Conservation (phyloP, 2,888 invertebrate genomes). For the Fragum whitleyi region DNA sequence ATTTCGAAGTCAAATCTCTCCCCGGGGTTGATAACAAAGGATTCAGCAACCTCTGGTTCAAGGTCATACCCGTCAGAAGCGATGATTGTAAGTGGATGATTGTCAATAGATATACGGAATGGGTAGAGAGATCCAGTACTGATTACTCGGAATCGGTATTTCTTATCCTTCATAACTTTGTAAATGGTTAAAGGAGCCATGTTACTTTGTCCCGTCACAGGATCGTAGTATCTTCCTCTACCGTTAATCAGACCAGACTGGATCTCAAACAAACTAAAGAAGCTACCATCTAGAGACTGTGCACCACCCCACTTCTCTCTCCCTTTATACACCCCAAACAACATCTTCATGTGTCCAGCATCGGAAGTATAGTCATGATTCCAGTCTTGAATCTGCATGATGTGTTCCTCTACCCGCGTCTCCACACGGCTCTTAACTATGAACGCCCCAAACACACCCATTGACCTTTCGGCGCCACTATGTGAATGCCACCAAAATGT, state of each 20-base stretch:
- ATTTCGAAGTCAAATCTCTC: conserved; percentile 77
- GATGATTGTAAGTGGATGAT: conserved; percentile 69
- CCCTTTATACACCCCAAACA: conserved; percentile 64
- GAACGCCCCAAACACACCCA: conserved; percentile 79
- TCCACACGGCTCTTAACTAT: conserved; percentile 68
- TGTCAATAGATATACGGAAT: conserved; percentile 73
- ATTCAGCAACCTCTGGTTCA: conserved; percentile 65
- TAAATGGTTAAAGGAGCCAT: conserved; percentile 68
- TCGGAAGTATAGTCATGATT: conserved; percentile 73
- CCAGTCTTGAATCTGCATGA: conserved; percentile 75
- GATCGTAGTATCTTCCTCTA: conserved; percentile 67
- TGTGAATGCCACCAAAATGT: conserved; percentile 78
- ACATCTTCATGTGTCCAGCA: conserved; percentile 63
- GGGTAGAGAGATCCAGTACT: conserved; percentile 70
- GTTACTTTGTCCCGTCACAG: conserved; percentile 48
- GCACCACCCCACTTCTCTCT: conserved; percentile 43
- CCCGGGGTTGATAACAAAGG: conserved; percentile 72
- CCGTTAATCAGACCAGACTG: conserved; percentile 77
- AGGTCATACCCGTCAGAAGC: conserved; percentile 75
- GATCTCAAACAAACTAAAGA: conserved; percentile 63
- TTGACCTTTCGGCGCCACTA: conserved; percentile 74
- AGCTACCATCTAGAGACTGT: conserved; percentile 58
- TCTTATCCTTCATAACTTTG: conserved; percentile 50
- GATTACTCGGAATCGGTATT: conserved; percentile 74
- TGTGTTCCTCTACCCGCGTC: conserved; percentile 55